phyloP scores from a whole-genome alignment of 2,888 invertebrate genomes.

The Xanthorhoe designata region DNA sequence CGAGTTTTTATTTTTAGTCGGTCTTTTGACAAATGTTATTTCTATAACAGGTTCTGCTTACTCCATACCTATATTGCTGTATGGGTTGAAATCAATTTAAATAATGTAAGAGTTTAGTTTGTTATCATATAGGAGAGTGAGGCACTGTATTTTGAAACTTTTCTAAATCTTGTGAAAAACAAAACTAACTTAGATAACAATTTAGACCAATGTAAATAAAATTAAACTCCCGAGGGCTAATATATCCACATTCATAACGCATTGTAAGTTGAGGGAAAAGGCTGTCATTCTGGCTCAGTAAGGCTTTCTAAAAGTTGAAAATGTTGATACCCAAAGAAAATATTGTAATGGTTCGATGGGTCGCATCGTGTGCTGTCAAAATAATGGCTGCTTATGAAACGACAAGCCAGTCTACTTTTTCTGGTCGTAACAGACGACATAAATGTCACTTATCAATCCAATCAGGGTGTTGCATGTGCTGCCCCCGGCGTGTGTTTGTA shows the following conservation, averaged over 20 bases:
- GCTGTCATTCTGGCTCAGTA: not conserved
- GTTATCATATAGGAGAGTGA: no score
- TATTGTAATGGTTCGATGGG: conserved; percentile 18
- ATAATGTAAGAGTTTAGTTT: no score
- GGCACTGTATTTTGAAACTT: no score
- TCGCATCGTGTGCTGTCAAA: conserved; percentile 40
- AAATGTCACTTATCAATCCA: conserved; percentile 52
- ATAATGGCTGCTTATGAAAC: conserved; percentile 39
- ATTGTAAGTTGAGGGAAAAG: not conserved
- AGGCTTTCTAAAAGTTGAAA: not conserved
- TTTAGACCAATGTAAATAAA: no score
- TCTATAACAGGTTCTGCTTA: no score
- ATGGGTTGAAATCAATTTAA: no score
- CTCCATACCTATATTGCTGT: no score
- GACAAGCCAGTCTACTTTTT: conserved; percentile 47
- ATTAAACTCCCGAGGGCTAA: no score
- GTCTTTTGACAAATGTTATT: conserved; percentile 9
- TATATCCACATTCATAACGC: no score
- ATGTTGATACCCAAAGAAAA: not conserved
- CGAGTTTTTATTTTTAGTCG: conserved; percentile 41
- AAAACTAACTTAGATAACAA: no score
- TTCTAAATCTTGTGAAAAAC: no score
- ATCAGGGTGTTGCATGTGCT: conserved; percentile 53
- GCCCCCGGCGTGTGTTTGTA: conserved; percentile 35
- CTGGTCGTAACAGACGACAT: conserved; percentile 39